Base-by-base conservation (phyloP, 1,140 invertebrate species). In the Cydia amplana region DNA sequence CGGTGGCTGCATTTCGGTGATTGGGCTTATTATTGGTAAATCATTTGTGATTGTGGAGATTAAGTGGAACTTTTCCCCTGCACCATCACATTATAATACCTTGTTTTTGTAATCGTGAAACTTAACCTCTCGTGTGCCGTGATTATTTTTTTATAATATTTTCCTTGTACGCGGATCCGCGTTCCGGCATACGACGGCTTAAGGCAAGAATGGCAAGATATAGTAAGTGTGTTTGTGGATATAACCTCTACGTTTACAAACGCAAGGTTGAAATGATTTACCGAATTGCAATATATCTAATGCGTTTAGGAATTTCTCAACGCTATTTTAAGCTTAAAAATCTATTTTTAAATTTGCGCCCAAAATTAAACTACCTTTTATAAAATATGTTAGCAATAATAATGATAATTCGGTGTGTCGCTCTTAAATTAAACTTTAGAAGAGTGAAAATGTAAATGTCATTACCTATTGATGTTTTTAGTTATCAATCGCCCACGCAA, bases 381-480 rank as follows among this genome's bases (percentile, higher is more conserved):
- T 55, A 18, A 55, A 55, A 55, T 55, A 55, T 23, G 7, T 20
- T 60, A 60, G 55, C 55, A 60, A 60, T 60, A 60, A 60, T 60
- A 60, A 60, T 60, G 55, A 60, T 60, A 60, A 60, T 60, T 60
- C 18, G 55, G 18, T 60, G 55, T 23, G 20, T 20, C 18, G 18
- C 20, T 23, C 55, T 60, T 60, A 60, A 60, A 60, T 60, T 60
- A 23, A 10, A 18, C 16, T 6, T 55, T 14, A 55, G 51, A 60
- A 0, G 20, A 60, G 55, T 60, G 55, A 20, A 18, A 23, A 60
- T 60, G 20, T 23, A 60, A 60, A 23, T 60, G 20, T 60, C 55
- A 60, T 60, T 60, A n/a, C n/a, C n/a, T n/a, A 60, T 60, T 23
- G 18, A 23, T 60, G 55, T 60, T 60, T 14, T 23, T 60, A 60